These are phyloP conservation scores for Campylorhamphus procurvoides DNA, from an alignment of 2,113 vertebrate species.

Conservation along the genomic window DNA sequence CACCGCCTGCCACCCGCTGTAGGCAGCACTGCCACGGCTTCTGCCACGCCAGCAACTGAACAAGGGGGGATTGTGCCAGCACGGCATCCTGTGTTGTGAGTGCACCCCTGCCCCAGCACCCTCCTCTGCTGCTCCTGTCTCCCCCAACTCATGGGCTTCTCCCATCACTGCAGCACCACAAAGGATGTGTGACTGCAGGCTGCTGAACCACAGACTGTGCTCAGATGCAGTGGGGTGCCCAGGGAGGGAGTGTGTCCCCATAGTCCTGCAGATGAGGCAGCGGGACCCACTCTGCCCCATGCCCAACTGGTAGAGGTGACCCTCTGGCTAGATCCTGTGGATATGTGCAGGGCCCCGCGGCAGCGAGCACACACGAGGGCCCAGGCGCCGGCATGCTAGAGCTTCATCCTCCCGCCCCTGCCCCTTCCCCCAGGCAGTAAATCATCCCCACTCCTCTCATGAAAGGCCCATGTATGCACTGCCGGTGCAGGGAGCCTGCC, in stretches of 20 bases:
- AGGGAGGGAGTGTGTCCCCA: background rate
- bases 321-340: background rate
- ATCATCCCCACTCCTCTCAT: slow-evolving; percentile 51
- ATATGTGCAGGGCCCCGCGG: fast-evolving
- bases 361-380: background rate
- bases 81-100: fast-evolving
- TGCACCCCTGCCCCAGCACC: background rate
- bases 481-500: slow-evolving; percentile 60
- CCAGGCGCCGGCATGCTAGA: background rate
- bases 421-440: slow-evolving; percentile 53
- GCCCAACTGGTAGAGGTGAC: background rate
- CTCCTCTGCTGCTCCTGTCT: background rate
- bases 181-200: fast-evolving
- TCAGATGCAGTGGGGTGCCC: fast-evolving
- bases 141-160: background rate
- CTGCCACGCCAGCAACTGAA: background rate
- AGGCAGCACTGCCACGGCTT: background rate
- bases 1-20: slow-evolving; percentile 23
- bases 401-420: slow-evolving; percentile 20
- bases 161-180: fast-evolving
- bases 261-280: too few species aligned
- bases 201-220: background rate
- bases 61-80: slow-evolving; percentile 17
- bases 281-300: background rate
- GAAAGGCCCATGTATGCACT: slow-evolving; percentile 63